Evolutionary conservation across 2,797 vertebrate species (phyloP).

Genomic region (Sebastes glaucus): DNA sequence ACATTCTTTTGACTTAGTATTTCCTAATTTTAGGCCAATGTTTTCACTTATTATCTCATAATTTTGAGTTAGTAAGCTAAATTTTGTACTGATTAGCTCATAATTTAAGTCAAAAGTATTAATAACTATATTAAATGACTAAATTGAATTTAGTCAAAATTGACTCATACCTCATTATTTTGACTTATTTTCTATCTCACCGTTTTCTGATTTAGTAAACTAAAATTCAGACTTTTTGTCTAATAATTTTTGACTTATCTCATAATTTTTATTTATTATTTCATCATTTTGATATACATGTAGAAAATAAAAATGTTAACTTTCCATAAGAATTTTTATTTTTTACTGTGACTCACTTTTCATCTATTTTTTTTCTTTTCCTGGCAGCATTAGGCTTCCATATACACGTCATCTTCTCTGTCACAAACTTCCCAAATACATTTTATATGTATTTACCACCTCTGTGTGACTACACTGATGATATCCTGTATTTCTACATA

Average conservation of each 20-base stretch:
- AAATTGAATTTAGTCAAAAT: not conserved
- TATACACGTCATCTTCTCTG: fast-evolving
- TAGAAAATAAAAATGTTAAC: not conserved
- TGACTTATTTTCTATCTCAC: not conserved
- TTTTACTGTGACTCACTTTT: not conserved
- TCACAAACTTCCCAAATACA: not conserved
- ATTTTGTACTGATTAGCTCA: not conserved
- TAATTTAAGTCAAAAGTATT: not conserved
- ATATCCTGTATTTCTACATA: not conserved
- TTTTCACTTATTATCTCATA: not conserved
- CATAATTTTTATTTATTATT: not conserved
- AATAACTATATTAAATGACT: no score
- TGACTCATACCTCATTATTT: not conserved
- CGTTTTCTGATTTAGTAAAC: not conserved
- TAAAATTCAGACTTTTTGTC: not conserved
- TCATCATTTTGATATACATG: not conserved
- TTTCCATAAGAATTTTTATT: not conserved
- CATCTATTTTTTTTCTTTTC: not conserved
- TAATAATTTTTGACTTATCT: not conserved
- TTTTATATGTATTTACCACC: not conserved
- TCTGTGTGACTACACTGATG: not conserved
- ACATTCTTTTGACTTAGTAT: no score
- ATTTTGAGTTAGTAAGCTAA: not conserved
- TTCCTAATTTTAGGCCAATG: not conserved
- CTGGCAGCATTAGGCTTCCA: not conserved